phyloP scores from a whole-genome alignment of 2,888 invertebrate genomes.

The Lepidocyrtinus sp. region DNA sequence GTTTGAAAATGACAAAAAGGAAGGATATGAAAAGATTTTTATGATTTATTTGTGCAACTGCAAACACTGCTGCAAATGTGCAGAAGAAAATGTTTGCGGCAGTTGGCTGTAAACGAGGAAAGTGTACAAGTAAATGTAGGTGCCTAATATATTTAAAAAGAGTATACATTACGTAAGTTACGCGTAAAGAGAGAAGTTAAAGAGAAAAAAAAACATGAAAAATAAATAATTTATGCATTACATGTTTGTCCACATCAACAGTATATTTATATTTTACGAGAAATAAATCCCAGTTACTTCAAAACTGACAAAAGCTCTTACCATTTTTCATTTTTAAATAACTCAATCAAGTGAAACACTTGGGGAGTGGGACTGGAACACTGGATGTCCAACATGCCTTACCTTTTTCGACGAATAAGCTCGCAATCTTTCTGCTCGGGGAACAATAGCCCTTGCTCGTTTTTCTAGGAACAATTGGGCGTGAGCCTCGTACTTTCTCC shows the following conservation, averaged over 20 bases:
- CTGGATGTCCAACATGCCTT: too few relatives aligned
- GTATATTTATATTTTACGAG: conserved; percentile 54
- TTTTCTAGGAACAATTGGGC: not conserved
- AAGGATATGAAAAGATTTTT: too few relatives aligned
- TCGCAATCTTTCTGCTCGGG: too few relatives aligned
- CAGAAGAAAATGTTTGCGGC: not conserved
- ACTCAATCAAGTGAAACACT: not conserved
- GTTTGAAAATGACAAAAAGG: too few relatives aligned
- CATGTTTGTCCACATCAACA: conserved; percentile 44
- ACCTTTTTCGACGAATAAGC: too few relatives aligned
- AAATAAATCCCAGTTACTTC: conserved; percentile 30
- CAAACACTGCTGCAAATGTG: too few relatives aligned
- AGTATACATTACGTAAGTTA: not conserved
- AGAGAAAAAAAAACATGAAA: not conserved
- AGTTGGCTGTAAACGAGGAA: not conserved
- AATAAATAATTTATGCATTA: conserved; percentile 16
- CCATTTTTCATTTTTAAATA: not conserved
- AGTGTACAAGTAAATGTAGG: not conserved
- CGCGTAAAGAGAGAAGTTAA: too few relatives aligned
- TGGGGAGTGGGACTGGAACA: not conserved
- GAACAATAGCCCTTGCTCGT: not conserved
- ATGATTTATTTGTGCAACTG: not conserved
- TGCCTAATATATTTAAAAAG: not conserved
- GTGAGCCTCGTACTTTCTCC: not conserved
- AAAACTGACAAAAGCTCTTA: not conserved